Conservation (phyloP, 2,797 vertebrate genomes). For the Lateolabrax maculatus region DNA sequence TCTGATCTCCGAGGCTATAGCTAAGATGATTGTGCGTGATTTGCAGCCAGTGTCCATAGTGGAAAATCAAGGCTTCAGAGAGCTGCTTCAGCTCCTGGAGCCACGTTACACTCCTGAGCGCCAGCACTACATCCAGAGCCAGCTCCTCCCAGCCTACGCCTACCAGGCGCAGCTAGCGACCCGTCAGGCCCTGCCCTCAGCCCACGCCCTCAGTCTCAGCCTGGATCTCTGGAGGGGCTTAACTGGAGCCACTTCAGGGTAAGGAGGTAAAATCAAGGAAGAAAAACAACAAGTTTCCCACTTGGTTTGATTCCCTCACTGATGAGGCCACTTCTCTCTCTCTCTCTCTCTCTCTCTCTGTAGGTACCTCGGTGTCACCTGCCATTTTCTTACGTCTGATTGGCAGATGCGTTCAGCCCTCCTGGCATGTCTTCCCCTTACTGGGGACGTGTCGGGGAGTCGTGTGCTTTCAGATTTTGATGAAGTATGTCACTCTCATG, state of each 20-base stretch:
- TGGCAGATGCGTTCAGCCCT: slow-evolving; percentile 88
- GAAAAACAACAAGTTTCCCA: slow-evolving; percentile 8
- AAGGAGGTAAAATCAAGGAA: slow-evolving; percentile 57
- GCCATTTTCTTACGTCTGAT: slow-evolving; percentile 86
- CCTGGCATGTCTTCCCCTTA: slow-evolving; percentile 85
- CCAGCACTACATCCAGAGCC: slow-evolving; percentile 85
- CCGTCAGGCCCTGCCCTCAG: slow-evolving; percentile 84
- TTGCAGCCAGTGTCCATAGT: slow-evolving; percentile 87
- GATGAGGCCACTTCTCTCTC: slow-evolving; percentile 26
- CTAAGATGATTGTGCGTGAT: slow-evolving; percentile 88
- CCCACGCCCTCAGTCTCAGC: slow-evolving; percentile 86
- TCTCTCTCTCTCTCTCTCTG: slow-evolving; percentile 26
- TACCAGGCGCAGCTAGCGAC: slow-evolving; percentile 88
- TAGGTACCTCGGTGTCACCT: slow-evolving; percentile 87
- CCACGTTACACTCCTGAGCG: slow-evolving; percentile 86
- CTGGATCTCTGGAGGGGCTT: slow-evolving; percentile 83
- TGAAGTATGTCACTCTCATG: slow-evolving; percentile 85
- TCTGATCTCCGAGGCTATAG: slow-evolving; percentile 87
- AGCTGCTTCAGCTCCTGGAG: slow-evolving; percentile 87
- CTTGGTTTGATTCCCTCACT: slow-evolving; percentile 27
- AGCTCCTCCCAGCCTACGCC: slow-evolving; percentile 86
- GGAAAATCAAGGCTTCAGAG: slow-evolving; percentile 87
- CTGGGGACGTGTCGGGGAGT: slow-evolving; percentile 71
- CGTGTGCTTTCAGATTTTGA: slow-evolving; percentile 85
- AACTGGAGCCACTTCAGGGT: slow-evolving; percentile 71